Evolutionary conservation across 1,140 invertebrate genomes (phyloP), one percentile per base, ranked within the genome.

Genomic region (Frieseomelitta varia): DNA sequence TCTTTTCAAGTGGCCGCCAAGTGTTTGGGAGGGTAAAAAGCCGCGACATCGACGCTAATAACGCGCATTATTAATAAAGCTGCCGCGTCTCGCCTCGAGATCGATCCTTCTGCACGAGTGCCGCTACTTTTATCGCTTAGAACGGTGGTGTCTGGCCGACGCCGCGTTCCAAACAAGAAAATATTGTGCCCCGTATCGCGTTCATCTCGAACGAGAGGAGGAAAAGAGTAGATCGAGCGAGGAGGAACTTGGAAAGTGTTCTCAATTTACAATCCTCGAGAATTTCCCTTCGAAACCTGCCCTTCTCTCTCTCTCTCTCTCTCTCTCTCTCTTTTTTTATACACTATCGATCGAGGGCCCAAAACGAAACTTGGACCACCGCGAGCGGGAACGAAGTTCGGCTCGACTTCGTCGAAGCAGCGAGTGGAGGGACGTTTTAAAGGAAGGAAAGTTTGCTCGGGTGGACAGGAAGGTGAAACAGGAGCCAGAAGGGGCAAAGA

Each of bases 31-130:
- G 58, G 51, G 63, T 75, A 53, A 76, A 76, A 76, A 76, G 61
- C n/a, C 27, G 72, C 80, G 72, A 55, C 72, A 34, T 55, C 80
- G 30, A 47, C 53, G 72, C 21, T 76, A 81, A 81, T 63, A 63
- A 58, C 71, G 56, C 19, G 58, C 30, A 74, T 55, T 81, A 81
- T 81, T 76, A 78, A 83, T 83, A 83, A 56, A 83, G 24, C 27
- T 1, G 11, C 8, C 21, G 10, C 2, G 27, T 14, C 27, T 24
- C 6, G 53, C 27, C 63, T 34, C 51, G 39, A 51, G 39, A 75
- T 76, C 80, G 80, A 63, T 81, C 61, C 47, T 47, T 34, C 12
- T 51, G 6, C 63, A 24, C 53, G 55, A 67, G 72, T 19, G 53
- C 30, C n/a, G 24, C n/a, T 14, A 24, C 74, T 76, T 82, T 82